phyloP scores from a whole-genome alignment of 2,113 vertebrate species.

The Antechinus flavipes region DNA sequence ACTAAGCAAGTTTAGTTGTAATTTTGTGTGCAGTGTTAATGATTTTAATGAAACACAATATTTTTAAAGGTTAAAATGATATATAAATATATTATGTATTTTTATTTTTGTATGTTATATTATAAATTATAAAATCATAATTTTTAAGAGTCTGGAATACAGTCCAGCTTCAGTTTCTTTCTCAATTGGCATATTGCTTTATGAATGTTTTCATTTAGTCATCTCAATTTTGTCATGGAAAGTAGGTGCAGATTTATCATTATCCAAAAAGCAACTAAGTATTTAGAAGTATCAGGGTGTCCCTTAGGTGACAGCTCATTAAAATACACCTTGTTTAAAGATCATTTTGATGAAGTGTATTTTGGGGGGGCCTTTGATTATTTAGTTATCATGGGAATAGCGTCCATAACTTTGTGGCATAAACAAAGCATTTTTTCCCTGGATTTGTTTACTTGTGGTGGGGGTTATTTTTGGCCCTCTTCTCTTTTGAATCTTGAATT shows the following conservation, averaged over 20 bases:
- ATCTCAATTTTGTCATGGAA: neutral
- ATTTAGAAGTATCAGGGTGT: neutral
- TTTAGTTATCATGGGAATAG: conserved; percentile 21
- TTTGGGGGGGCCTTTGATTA: neutral
- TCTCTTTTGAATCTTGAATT: conserved; percentile 62
- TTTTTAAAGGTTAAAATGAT: neutral
- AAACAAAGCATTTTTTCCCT: conserved; percentile 36
- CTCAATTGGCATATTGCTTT: neutral
- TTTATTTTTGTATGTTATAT: no score
- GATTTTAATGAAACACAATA: neutral
- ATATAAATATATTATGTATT: neutral
- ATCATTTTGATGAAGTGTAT: neutral
- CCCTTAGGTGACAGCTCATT: neutral
- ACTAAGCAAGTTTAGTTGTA: neutral
- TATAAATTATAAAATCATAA: neutral
- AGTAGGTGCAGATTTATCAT: neutral
- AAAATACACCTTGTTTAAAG: conserved; percentile 16
- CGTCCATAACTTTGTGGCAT: neutral
- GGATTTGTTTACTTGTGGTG: conserved; percentile 49
- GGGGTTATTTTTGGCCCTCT: conserved; percentile 39
- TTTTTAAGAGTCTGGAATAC: neutral
- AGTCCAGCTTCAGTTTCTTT: neutral
- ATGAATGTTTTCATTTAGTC: neutral
- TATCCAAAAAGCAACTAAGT: conserved; percentile 9
- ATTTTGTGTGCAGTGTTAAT: neutral